A percentile compares a stretch with the other conserved stretches of the same genome.
These are phyloP conservation scores for Phoeniculus purpureus DNA, from an alignment of 2,797 vertebrate genomes.

Conservation along the genomic window DNA sequence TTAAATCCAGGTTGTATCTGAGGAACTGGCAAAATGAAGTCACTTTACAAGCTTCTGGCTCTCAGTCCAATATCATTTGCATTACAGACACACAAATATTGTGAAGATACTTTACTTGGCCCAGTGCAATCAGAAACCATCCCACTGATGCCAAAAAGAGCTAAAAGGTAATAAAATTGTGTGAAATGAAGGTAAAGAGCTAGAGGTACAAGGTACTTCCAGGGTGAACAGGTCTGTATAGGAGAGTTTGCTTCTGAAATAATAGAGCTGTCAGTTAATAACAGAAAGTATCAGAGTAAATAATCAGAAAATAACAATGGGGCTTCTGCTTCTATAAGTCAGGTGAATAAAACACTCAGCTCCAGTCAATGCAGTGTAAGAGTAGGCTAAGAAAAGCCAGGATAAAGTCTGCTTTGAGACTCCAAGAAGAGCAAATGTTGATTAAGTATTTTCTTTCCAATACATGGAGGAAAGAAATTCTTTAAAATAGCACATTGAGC, in stretches of 20 bases:
- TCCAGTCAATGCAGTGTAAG: not conserved
- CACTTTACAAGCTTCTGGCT: not conserved
- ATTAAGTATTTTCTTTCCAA: not conserved
- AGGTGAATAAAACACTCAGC: not conserved
- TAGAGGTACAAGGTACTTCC: not conserved
- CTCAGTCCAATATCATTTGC: not conserved
- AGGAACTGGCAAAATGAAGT: not conserved
- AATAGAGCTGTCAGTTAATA: not conserved
- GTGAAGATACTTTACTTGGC: not conserved
- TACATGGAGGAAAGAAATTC: not conserved
- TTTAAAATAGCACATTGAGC: not conserved
- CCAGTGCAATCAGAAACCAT: not conserved
- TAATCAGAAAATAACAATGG: not conserved
- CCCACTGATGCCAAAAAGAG: not conserved
- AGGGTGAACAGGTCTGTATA: not conserved
- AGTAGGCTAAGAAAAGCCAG: not conserved
- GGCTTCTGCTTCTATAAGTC: not conserved
- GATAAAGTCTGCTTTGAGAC: not conserved
- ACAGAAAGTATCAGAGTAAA: not conserved
- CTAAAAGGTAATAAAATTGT: not conserved
- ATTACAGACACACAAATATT: not conserved
- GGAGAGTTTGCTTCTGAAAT: not conserved
- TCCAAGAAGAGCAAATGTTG: not conserved
- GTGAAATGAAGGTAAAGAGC: not conserved
- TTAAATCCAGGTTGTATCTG: not conserved